Base-by-base conservation (phyloP, 92 coral and sea anemone species). In the Micromussa lordhowensis region DNA sequence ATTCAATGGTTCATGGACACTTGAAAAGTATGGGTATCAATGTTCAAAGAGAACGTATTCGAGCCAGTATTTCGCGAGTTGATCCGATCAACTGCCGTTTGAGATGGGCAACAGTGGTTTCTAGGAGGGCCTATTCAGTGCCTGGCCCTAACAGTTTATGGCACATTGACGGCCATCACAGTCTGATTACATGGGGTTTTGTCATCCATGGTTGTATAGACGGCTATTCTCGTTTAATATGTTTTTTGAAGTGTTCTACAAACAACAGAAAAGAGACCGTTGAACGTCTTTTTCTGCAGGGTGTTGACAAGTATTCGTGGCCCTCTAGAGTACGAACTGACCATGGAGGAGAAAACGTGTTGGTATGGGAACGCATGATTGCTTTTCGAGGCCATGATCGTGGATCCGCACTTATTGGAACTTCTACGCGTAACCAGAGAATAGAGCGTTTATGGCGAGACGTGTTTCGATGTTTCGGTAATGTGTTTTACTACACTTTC, bases 101-200 rank as follows among this genome's bases (percentile, higher is more conserved):
- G 80, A 91, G 96, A 81, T 88, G 92, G 95, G 91, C 84, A 64
- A 90, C 90, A 63, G 86, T 85, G 14, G 81, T 91, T 88, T 84
- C 90, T 26, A 84, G 96, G 74, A 74, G 96, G 54, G 66, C 92
- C 13, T 93, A 90, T 83, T 87, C 90, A 48, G 93, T 93, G 59
- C 87, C 96, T 53, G 88, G 82, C 57, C 90, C 93, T 13, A 90
- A 92, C 92, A 85, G 92, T 72, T 88, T 93, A 75, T 93, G 96
- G 94, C 96, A 93, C 77, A 87, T 91, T 19, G 96, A 93, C 81
- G 94, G 96, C 51, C 92, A 87, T 79, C 92, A 93, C 84, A 79
- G 94, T 78, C 75, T 93, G 22, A 91, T 93, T 77, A 80, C 87
- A 14, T 92, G 93, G 93, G 93, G 89, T 18, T n/a, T n/a, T n/a